These are phyloP conservation scores for Andinoacara biseriatus DNA, from an alignment of 2,113 vertebrate species.

Conservation along the genomic window DNA sequence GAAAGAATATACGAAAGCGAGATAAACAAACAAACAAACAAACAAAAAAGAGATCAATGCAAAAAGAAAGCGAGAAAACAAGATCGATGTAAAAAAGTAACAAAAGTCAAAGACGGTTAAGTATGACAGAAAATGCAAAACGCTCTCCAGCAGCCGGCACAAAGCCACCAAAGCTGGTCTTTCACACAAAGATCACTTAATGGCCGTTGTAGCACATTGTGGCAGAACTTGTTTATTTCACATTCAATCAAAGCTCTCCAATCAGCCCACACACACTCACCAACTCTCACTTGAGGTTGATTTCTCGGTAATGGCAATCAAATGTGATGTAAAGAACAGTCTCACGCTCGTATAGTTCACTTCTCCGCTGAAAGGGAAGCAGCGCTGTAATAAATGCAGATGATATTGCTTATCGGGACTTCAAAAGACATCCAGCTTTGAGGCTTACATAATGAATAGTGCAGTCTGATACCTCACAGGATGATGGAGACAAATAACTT, in stretches of 20 bases:
- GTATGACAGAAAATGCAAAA: conserved; percentile 18
- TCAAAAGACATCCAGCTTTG: conserved; percentile 27
- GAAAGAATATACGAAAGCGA: background rate
- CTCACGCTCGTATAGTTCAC: background rate
- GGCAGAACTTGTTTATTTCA: conserved; percentile 75
- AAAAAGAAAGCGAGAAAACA: background rate
- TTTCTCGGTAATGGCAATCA: conserved; percentile 69
- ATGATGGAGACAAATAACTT: conserved; percentile 26
- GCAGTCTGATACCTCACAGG: conserved; percentile 26
- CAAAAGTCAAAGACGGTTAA: background rate
- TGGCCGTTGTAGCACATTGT: conserved; percentile 56
- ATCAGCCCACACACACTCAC: conserved; percentile 58
- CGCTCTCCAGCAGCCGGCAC: conserved; percentile 55
- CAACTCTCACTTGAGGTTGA: conserved; percentile 62
- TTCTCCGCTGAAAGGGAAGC: conserved; percentile 9
- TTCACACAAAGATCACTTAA: conserved; percentile 74
- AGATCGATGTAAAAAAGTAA: too few relatives aligned
- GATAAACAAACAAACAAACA: background rate
- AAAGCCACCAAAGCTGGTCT: conserved; percentile 63
- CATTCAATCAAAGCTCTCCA: conserved; percentile 70
- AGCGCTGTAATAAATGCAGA: conserved; percentile 26
- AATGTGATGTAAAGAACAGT: conserved; percentile 63
- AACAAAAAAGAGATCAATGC: background rate
- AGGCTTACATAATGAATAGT: conserved; percentile 23
- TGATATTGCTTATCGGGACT: conserved; percentile 32